A percentile compares a stretch with the other conserved stretches of the same genome.
Evolutionary conservation across 2,888 invertebrate genomes (phyloP).

Genomic region (Patella ulyssiponensis): DNA sequence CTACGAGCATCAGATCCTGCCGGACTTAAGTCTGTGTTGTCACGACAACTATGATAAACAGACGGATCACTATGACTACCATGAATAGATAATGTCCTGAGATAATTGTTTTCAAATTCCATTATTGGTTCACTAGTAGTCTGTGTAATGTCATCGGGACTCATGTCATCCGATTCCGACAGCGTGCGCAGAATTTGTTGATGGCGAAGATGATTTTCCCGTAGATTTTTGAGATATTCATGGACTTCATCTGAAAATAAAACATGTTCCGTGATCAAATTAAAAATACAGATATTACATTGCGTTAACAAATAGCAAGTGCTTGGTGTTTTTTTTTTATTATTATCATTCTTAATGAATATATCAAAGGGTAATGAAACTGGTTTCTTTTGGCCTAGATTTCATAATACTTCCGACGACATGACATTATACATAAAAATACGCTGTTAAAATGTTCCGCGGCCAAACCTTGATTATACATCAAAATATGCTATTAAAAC

Average conservation of each 20-base stretch:
- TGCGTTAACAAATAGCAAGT: no score
- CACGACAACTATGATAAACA: conserved; percentile 51
- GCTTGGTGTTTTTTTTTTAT: no score
- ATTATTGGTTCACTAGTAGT: conserved; percentile 26
- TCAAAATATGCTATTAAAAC: no score
- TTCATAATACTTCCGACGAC: no score
- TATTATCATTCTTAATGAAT: no score
- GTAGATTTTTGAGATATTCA: conserved; percentile 31
- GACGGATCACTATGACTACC: conserved; percentile 58
- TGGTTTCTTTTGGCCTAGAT: no score
- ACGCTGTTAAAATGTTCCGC: no score
- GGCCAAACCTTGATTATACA: no score
- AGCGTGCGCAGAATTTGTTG: conserved; percentile 6
- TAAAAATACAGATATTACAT: no score
- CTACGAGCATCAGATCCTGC: conserved; percentile 41
- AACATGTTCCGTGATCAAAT: not conserved
- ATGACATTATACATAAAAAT: no score
- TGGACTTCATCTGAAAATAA: conserved; percentile 26
- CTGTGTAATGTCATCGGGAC: conserved; percentile 22
- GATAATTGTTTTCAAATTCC: conserved; percentile 23
- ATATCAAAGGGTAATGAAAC: no score
- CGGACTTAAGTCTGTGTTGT: conserved; percentile 28
- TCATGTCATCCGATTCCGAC: not conserved
- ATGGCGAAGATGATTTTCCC: conserved; percentile 24
- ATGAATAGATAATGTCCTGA: conserved; percentile 17